phyloP scores from a whole-genome alignment of 1,140 invertebrate species.

The Anthonomus grandis region DNA sequence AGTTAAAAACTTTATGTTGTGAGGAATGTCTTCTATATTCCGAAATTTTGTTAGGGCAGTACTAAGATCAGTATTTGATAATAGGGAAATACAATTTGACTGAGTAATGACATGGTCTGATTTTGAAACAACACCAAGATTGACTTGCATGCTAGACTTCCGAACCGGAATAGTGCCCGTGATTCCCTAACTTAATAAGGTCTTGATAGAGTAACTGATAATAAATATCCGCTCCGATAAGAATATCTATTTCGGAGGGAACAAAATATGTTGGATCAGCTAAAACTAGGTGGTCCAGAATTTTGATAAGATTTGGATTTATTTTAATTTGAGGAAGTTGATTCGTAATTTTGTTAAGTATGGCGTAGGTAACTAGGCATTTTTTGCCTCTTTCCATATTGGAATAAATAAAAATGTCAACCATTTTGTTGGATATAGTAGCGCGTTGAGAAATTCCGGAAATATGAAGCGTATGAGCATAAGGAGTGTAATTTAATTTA shows the following conservation, averaged over 20 bases:
- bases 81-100: neutral
- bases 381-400: neutral
- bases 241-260: conserved; percentile 11
- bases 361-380: conserved; percentile 3
- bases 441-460: neutral
- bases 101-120: too few relatives aligned
- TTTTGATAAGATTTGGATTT: neutral
- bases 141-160: neutral
- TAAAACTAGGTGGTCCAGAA: conserved; percentile 3
- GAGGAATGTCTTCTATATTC: conserved; percentile 2
- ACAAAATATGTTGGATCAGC: conserved; percentile 4
- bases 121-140: neutral
- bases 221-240: conserved; percentile 16
- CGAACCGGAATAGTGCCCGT: neutral
- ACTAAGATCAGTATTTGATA: neutral
- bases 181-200: conserved; percentile 6
- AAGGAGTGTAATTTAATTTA: conserved; percentile 2
- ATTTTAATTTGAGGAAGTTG: conserved; percentile 2
- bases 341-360: conserved; percentile 3
- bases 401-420: conserved; percentile 2
- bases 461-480: conserved; percentile 1
- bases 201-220: conserved; percentile 5
- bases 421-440: conserved; percentile 9
- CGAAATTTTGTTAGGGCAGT: conserved; percentile 1
- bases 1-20: neutral